Evolutionary conservation across 2,113 vertebrate genomes (phyloP), one percentile per base, ranked within the genome.

Genomic region (Phylloscopus trochilus): DNA sequence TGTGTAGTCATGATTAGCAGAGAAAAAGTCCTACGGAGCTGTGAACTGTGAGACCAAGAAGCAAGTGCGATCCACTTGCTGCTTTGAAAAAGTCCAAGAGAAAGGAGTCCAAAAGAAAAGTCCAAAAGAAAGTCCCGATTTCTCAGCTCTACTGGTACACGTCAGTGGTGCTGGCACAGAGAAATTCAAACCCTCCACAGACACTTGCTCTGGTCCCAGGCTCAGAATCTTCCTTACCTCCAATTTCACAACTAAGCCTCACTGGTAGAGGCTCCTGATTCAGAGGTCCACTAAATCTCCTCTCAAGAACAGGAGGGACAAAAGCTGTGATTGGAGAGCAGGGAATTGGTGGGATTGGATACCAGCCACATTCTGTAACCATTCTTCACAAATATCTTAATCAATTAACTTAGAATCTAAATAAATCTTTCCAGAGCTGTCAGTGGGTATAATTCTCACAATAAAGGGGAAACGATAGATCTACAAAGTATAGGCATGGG

Each of bases 191-290:
- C 8, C 4, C 10, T 82, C 68, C 30, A 22, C 18, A 55, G 7
- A 60, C 2, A 2, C 2, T 9, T 89, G 20, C 33, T 46, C 31
- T 15, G 2, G 24, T 12, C 18, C 9, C 30, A 70, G n/a, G 1
- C 14, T 43, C 44, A 68, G 27, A 39, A 73, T 67, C 23, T 56
- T 53, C 35, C 72, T 87, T 63, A 63, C 26, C 20, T 78, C 43
- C 28, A 83, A 51, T 66, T 63, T 90, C 70, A 90, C 31, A 70
- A 28, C 21, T 19, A 55, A 58, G 14, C 35, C 11, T 72, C 27
- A 7, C 9, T 58, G 15, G 28, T 18, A 67, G 35, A 51, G 9
- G 20, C 4, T 88, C 7, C 33, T 17, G 9, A 60, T 55, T 37
- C 28, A 92, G 39, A 78, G 31, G 7, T 51, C 26, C 2, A 3